Conservation (phyloP, 2,888 invertebrate species). For the Galeruca laticollis region DNA sequence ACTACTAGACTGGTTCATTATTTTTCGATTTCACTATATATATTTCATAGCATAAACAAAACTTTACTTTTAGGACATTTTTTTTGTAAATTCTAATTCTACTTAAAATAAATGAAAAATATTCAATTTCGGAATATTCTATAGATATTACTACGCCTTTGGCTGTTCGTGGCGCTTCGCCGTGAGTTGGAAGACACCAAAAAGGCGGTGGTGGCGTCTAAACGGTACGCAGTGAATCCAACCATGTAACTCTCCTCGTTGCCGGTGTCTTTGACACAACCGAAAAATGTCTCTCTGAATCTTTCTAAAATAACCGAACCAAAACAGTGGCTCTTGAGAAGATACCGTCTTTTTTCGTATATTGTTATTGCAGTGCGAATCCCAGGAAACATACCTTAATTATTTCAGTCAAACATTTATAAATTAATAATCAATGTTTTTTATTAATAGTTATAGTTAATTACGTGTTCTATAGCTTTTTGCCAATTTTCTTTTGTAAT, state of each 20-base stretch:
- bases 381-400: not conserved
- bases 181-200: conserved; percentile 42
- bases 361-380: not conserved
- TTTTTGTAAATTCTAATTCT: no score
- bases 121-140: no score
- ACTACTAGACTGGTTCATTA: no score
- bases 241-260: conserved; percentile 55
- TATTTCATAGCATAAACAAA: no score
- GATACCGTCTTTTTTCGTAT: conserved; percentile 5
- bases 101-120: no score
- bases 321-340: conserved; percentile 9
- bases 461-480: no score
- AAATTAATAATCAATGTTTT: not conserved
- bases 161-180: conserved; percentile 36
- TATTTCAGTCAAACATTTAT: not conserved
- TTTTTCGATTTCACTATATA: no score
- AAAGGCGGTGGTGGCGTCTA: conserved; percentile 60
- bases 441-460: no score
- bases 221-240: conserved; percentile 59
- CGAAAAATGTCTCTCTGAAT: conserved; percentile 58
- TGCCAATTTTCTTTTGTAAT: no score
- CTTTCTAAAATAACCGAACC: conserved; percentile 11
- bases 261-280: conserved; percentile 55
- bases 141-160: not conserved
- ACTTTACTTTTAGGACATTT: no score